These are phyloP conservation scores for Cryptophagus acutangulus DNA, from an alignment of 2,888 invertebrate species.

Conservation along the genomic window DNA sequence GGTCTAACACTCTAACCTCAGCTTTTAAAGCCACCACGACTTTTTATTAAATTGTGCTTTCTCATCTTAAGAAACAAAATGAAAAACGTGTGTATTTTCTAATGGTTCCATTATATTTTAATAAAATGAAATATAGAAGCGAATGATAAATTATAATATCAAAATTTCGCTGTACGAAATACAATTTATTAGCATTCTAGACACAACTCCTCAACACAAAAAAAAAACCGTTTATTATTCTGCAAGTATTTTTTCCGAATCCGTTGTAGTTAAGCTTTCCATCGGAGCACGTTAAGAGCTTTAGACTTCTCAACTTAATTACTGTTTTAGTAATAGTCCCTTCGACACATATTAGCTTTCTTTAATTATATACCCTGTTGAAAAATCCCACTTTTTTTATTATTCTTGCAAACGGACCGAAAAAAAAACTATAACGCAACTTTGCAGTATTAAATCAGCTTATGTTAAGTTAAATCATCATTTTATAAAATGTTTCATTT, in stretches of 20 bases:
- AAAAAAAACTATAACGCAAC: background rate
- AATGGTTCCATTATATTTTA: background rate
- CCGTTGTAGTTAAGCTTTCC: slow-evolving; percentile 20
- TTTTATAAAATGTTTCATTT: background rate
- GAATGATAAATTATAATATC: background rate
- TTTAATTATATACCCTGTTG: slow-evolving; percentile 13
- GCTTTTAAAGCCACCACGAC: background rate
- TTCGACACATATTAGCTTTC: slow-evolving; percentile 19
- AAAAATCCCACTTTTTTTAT: slow-evolving; percentile 5
- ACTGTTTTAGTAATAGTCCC: slow-evolving; percentile 18
- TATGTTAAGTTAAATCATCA: background rate
- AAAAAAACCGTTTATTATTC: slow-evolving; percentile 19
- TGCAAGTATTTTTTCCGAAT: slow-evolving; percentile 22
- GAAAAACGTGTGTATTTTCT: slow-evolving; percentile 12
- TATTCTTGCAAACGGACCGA: background rate
- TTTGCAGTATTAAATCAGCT: too few relatives aligned
- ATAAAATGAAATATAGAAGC: background rate
- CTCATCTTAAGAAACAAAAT: slow-evolving; percentile 7
- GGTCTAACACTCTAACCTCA: background rate
- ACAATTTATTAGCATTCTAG: slow-evolving; percentile 19
- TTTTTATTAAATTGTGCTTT: slow-evolving; percentile 15
- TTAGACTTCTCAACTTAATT: slow-evolving; percentile 24
- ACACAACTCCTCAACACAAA: slow-evolving; percentile 9
- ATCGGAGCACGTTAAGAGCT: slow-evolving; percentile 20
- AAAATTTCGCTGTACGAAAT: slow-evolving; percentile 4